Percentiles rank a stretch among this genome's conserved stretches.
phyloP scores from a whole-genome alignment of 2,113 vertebrate genomes.

The Pavo muticus region DNA sequence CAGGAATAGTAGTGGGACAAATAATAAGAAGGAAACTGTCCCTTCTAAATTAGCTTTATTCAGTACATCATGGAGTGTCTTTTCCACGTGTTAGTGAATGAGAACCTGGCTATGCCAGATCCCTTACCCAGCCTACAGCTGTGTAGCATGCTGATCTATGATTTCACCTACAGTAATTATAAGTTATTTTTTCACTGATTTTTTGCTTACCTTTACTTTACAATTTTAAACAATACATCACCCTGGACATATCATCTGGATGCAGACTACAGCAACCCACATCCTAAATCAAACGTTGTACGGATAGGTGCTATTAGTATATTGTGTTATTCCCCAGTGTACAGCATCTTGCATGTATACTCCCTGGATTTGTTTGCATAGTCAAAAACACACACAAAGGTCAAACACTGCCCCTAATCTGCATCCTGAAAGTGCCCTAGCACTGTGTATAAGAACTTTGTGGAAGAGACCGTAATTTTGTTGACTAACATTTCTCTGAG shows the following conservation, averaged over 20 bases:
- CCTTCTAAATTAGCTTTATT: not conserved
- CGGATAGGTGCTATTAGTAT: not conserved
- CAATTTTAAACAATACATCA: not conserved
- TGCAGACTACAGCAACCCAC: not conserved
- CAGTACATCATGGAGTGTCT: not conserved
- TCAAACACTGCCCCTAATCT: not conserved
- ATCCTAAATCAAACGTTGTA: not conserved
- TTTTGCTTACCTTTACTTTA: not conserved
- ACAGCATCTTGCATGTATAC: not conserved
- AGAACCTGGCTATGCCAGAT: not conserved
- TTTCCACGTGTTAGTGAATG: not conserved
- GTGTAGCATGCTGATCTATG: not conserved
- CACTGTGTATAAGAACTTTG: not conserved
- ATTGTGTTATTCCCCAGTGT: not conserved
- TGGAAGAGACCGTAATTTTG: not conserved
- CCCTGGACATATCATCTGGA: not conserved
- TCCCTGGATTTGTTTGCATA: not conserved
- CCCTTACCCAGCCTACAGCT: not conserved
- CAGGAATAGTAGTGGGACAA: not conserved
- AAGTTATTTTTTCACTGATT: not conserved
- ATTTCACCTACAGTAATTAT: not conserved
- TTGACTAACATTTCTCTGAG: not conserved
- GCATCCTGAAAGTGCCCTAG: fast-evolving
- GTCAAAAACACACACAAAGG: not conserved
- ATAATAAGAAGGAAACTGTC: not conserved